These are phyloP conservation scores for Cylindroiulus punctatus DNA, from an alignment of 2,888 invertebrate genomes.

Conservation along the genomic window DNA sequence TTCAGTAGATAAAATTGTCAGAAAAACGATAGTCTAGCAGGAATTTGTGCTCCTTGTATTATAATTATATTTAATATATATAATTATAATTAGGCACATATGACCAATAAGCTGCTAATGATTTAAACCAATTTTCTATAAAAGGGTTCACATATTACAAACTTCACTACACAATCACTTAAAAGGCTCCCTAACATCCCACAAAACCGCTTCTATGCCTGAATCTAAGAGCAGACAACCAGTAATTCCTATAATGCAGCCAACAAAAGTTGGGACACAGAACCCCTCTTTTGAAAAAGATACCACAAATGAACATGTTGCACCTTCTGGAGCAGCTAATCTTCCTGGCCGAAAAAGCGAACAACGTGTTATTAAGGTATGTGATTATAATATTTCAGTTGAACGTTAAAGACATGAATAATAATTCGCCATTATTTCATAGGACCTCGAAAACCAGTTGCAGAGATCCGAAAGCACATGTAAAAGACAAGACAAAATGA, in stretches of 20 bases:
- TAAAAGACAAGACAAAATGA: constrained; percentile 44
- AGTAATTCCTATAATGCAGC: neutral
- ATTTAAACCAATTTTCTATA: too few species aligned
- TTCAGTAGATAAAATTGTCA: too few species aligned
- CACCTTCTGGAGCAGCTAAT: neutral
- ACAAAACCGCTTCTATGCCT: constrained; percentile 5
- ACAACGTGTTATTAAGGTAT: neutral
- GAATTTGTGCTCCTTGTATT: too few species aligned
- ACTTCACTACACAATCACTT: constrained; percentile 17
- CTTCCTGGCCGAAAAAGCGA: neutral
- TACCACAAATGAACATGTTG: neutral
- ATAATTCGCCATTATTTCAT: neutral
- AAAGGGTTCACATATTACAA: neutral
- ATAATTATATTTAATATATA: neutral
- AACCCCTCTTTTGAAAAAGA: neutral
- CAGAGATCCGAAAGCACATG: constrained; percentile 37
- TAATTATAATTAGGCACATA: too few species aligned
- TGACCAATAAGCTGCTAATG: too few species aligned
- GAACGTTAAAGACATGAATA: neutral
- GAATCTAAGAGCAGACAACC: neutral
- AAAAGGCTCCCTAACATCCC: neutral
- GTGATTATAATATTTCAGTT: neutral
- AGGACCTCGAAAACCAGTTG: constrained; percentile 48
- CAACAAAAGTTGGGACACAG: neutral
- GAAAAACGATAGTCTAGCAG: too few species aligned